Base-by-base conservation (phyloP, 2,113 vertebrate species). In the Aegithalos caudatus region DNA sequence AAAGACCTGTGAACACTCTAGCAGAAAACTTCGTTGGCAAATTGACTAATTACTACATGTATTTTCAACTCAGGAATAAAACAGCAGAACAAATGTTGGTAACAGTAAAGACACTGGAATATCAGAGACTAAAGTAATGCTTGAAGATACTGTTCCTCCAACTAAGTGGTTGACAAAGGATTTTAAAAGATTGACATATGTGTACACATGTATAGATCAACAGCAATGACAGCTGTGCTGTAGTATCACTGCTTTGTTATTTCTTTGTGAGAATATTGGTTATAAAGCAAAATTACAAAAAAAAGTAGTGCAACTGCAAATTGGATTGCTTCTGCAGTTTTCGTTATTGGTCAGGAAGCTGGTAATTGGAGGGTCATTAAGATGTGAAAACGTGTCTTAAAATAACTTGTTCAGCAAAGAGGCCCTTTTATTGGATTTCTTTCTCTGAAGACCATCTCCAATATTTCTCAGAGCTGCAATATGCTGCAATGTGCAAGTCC, bases 341-440 rank as follows among this genome's bases (percentile, higher is more conserved):
- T 89, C 78, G 42, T 64, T 80, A 45, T 35, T 67, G 66, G 78
- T 62, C 60, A 90, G 86, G 71, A 90, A 88, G 45, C 1, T 71
- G 42, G 69, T 71, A 92, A 82, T 13, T 73, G 86, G 84, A 85
- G 54, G 72, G 69, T 81, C 67, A 58, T 92, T 90, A 93, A 66
- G 67, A 65, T 81, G 69, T 70, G 91, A 95, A 84, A 88, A 77
- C 0, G 0, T 24, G 25, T 56, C 88, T 94, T 83, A 93, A 97
- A 96, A 92, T 79, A 93, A 78, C 64, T 86, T 88, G 76, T 71
- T 93, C 85, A 86, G 82, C 82, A 67, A 74, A 86, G 64, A 90
- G 25, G 53, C 56, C 15, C 60, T 85, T 66, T 81, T 77, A 88
- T 71, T 72, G 57, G 67, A 66, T 94, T 95, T 93, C 60, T 82